Conservation (phyloP, 2,797 vertebrate species). For the Intellagama lesueurii region DNA sequence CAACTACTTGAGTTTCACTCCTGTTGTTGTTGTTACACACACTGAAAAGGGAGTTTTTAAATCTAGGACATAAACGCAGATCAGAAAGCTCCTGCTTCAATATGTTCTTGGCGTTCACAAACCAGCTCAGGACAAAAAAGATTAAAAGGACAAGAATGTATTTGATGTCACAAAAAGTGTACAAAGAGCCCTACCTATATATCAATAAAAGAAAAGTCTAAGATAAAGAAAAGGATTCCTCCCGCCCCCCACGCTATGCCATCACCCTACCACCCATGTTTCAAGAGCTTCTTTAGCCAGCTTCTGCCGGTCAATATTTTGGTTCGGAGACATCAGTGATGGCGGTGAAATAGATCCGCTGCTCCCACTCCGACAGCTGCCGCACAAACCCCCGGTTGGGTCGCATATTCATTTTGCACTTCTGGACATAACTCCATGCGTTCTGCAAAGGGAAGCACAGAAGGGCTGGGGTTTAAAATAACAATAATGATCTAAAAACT, state of each 20-base stretch:
- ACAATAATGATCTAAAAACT: not conserved
- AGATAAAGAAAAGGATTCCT: not conserved
- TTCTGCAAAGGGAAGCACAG: conserved; percentile 75
- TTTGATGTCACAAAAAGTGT: not conserved
- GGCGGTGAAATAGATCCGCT: conserved; percentile 52
- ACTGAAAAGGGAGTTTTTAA: not conserved
- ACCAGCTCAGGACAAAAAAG: no score
- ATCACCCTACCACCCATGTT: no score
- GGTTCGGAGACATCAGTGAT: conserved; percentile 79
- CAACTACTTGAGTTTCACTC: no score
- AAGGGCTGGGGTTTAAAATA: not conserved
- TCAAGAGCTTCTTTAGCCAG: no score
- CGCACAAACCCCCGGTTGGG: conserved; percentile 84
- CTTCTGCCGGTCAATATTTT: conserved; percentile 70
- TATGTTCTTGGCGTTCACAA: not conserved
- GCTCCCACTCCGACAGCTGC: conserved; percentile 90
- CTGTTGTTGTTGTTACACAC: no score
- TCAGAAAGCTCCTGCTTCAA: not conserved
- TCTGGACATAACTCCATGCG: conserved; percentile 82
- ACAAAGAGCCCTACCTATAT: no score
- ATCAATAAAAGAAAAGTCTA: not conserved
- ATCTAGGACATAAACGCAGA: not conserved
- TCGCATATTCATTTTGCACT: conserved; percentile 83
- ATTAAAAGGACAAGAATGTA: not conserved
- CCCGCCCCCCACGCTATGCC: not conserved